These are phyloP conservation scores for Drosophila pseudotalamancana DNA, from an alignment of 2,888 invertebrate genomes.

Conservation along the genomic window DNA sequence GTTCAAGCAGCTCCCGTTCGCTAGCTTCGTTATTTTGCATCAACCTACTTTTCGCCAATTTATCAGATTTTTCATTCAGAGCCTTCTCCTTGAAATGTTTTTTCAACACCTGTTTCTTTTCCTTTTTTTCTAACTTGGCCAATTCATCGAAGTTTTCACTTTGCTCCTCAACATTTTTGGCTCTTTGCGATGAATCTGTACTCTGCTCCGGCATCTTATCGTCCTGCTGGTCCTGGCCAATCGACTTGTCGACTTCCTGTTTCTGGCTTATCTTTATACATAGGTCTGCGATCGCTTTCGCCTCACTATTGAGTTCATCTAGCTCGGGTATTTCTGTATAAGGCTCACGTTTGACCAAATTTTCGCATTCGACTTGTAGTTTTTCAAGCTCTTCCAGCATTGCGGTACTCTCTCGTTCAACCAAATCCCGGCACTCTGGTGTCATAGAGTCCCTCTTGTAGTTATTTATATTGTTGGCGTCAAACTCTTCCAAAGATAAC, in stretches of 20 bases:
- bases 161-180: no score
- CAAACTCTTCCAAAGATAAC: slow-evolving; percentile 8
- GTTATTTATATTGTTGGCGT: background rate
- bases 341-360: background rate
- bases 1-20: background rate
- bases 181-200: background rate
- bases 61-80: background rate
- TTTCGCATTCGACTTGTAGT: background rate
- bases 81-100: background rate
- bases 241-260: background rate
- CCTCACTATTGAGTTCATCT: background rate
- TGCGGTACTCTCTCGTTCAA: background rate
- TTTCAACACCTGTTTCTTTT: background rate
- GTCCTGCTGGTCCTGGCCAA: background rate
- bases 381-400: slow-evolving; percentile 4
- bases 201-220: background rate
- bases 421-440: background rate
- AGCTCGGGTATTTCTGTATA: background rate
- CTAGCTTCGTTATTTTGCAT: background rate
- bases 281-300: background rate
- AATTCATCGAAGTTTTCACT: no score
- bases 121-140: background rate
- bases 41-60: background rate
- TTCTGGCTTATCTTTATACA: background rate
- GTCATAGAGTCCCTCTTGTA: background rate